Conservation (phyloP, 2,888 invertebrate genomes). For the Osmoderma eremita region DNA sequence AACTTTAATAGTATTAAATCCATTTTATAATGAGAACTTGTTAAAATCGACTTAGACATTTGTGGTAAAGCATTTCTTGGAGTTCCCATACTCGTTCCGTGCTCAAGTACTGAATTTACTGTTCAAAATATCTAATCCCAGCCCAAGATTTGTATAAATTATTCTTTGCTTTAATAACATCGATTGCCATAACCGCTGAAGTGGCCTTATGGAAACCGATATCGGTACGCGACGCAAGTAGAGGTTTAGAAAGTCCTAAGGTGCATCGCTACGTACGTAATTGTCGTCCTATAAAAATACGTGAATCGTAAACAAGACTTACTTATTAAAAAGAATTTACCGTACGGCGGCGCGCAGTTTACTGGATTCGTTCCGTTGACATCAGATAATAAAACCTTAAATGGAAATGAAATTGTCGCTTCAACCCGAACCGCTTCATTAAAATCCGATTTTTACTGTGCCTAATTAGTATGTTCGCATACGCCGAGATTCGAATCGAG, state of each 20-base stretch:
- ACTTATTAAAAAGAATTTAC: conserved; percentile 6
- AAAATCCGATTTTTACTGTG: conserved; percentile 23
- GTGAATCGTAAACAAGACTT: conserved; percentile 29
- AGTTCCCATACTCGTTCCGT: background rate
- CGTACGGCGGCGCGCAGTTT: background rate
- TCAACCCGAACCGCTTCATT: conserved; percentile 22
- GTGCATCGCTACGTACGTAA: background rate
- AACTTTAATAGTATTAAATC: background rate
- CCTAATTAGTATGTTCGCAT: background rate
- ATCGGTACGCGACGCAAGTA: conserved; percentile 2
- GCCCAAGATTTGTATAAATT: background rate
- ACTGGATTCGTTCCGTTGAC: conserved; percentile 9
- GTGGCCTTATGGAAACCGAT: background rate
- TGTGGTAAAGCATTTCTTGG: background rate
- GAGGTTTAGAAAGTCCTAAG: conserved; percentile 26
- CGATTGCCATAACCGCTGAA: background rate
- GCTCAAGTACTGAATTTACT: background rate
- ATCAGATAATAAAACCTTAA: conserved; percentile 27
- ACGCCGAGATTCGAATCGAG: background rate
- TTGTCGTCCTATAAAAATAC: conserved; percentile 21
- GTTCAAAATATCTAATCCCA: background rate
- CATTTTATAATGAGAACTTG: no score
- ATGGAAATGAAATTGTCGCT: conserved; percentile 29
- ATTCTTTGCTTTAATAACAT: conserved; percentile 3
- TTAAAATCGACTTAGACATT: background rate